Evolutionary conservation across 2,888 invertebrate species (phyloP).

Genomic region (Electrophaes corylata): DNA sequence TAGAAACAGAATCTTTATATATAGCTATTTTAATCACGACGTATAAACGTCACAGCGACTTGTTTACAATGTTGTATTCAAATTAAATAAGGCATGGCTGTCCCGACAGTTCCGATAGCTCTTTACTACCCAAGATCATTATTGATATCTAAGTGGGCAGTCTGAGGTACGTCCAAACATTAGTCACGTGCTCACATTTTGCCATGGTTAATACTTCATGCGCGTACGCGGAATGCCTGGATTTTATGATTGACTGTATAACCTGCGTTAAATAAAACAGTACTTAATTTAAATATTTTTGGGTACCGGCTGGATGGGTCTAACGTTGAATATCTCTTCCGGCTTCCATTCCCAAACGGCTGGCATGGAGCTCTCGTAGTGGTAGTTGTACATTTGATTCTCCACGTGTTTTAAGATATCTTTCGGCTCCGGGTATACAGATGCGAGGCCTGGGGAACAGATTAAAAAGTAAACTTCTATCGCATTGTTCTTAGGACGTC

Average conservation of each 20-base stretch:
- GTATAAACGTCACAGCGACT: no score
- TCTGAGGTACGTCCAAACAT: background rate
- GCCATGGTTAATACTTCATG: no score
- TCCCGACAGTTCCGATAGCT: no score
- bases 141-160: background rate
- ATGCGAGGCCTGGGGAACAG: constrained; percentile 87
- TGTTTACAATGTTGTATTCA: no score
- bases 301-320: constrained; percentile 75
- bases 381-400: constrained; percentile 90
- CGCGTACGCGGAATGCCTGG: background rate
- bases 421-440: constrained; percentile 93
- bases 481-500: no score
- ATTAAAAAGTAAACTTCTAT: no score
- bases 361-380: constrained; percentile 92
- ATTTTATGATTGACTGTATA: background rate
- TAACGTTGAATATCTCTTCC: constrained; percentile 73
- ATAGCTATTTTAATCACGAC: no score
- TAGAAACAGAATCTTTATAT: no score
- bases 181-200: no score
- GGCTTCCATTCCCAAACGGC: constrained; percentile 87
- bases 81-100: no score
- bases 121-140: background rate
- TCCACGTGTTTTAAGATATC: constrained; percentile 89
- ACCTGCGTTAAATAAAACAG: background rate
- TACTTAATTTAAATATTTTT: constrained; percentile 67